A percentile compares a stretch with the other conserved stretches of the same genome.
These are phyloP conservation scores for Etia nguti DNA, from an alignment of 2,113 vertebrate species.

Conservation along the genomic window DNA sequence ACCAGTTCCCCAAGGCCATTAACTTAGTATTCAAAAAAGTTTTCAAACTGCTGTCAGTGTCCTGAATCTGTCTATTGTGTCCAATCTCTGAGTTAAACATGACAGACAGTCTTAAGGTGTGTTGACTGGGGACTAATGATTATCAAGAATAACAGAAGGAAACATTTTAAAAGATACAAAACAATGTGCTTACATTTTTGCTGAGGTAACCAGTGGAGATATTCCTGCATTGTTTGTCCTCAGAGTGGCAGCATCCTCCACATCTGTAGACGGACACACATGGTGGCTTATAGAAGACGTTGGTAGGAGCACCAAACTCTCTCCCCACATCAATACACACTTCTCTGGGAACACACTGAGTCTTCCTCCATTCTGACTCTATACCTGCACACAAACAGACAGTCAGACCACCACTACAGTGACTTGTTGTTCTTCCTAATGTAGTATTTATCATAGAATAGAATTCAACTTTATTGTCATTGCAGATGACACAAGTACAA, in stretches of 20 bases:
- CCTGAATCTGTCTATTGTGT: not conserved
- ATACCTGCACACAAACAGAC: conserved; percentile 83
- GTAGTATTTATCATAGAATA: not conserved
- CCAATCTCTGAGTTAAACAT: no score
- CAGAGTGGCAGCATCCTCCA: conserved; percentile 98
- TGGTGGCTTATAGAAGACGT: conserved; percentile 99
- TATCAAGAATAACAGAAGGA: not conserved
- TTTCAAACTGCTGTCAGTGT: not conserved
- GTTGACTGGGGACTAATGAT: not conserved
- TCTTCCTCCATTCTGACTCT: conserved; percentile 97
- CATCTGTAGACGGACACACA: conserved; percentile 99
- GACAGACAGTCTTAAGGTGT: not conserved
- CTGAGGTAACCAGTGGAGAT: conserved; percentile 91
- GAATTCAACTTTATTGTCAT: no score
- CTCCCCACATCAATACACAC: conserved; percentile 98
- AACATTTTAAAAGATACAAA: not conserved
- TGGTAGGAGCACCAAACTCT: conserved; percentile 95
- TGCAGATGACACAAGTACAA: no score
- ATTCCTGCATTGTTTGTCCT: conserved; percentile 94
- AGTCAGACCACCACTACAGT: not conserved
- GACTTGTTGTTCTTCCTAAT: not conserved
- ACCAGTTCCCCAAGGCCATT: not conserved
- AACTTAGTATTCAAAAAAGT: not conserved
- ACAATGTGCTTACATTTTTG: conserved; percentile 85
- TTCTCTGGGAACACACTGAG: conserved; percentile 93